Base-by-base conservation (phyloP, 2,888 invertebrate species). In the Agrilus cyanescens region DNA sequence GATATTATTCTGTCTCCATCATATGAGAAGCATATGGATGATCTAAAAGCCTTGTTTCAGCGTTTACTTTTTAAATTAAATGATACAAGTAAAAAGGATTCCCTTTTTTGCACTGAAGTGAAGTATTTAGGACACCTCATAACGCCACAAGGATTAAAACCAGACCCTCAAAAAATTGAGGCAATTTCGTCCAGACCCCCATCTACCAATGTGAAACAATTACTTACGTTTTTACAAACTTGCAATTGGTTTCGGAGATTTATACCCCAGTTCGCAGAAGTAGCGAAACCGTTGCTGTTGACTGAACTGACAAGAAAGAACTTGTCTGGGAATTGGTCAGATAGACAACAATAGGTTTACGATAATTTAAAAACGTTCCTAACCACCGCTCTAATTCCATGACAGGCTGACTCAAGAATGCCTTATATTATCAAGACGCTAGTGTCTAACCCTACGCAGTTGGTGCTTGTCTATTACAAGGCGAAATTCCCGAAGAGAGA, bases 361-460 rank as follows among this genome's bases (percentile, higher is more conserved):
- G 37, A 49, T 6, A 41, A 13, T 10, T 34, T 55, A 7, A 57
- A 54, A 35, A 32, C 34, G 12, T 29, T 40, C 3, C 38, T 57
- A 7, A 49, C 48, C 7, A 42, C 49, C 6, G 46, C 52, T 4
- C 56, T 55, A 8, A 43, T 58, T 32, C 41, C 54, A 20, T 34
- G 39, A 34, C 55, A 55, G 44, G 40, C 40, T 16, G 51, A 54
- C 30, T 37, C 37, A 8, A 40, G 16, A 5, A 33, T 49, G 37
- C 53, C 55, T 3, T 59, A 49, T 33, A 43, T 48, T 7, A 10
- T 59, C 32, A 35, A 51, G 3, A 56, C n/a, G n/a, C 57, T 2
- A 57, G 59, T 40, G 50, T 54, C 14, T 53, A 52, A 30, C 32
- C 35, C 3, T 53, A 52, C 36, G 53, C 53, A 4, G 33, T 53